Conservation (phyloP, 2,113 vertebrate genomes). For the Ascaphus truei region DNA sequence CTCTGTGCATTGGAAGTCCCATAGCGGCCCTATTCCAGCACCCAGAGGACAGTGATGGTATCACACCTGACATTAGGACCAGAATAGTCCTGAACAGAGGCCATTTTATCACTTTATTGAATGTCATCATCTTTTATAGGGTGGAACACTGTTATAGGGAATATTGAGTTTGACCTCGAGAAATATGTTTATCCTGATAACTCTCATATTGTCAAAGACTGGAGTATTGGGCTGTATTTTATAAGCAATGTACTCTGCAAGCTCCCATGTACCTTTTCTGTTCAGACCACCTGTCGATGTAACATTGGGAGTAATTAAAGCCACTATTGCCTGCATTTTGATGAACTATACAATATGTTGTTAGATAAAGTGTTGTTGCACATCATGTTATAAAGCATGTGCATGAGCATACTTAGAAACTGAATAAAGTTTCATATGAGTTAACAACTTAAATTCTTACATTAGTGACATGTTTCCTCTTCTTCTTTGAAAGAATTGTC, state of each 20-base stretch:
- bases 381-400: too few relatives aligned
- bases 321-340: background rate
- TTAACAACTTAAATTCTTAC: too few relatives aligned
- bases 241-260: background rate
- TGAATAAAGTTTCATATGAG: too few relatives aligned
- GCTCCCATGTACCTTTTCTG: background rate
- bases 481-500: too few relatives aligned
- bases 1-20: too few relatives aligned
- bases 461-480: too few relatives aligned
- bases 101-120: background rate
- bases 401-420: too few relatives aligned
- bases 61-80: too few relatives aligned
- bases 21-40: too few relatives aligned
- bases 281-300: background rate
- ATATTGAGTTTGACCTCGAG: background rate
- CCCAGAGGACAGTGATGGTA: too few relatives aligned
- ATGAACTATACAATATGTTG: too few relatives aligned
- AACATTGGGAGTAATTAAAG: background rate
- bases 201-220: background rate
- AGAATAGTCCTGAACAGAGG: background rate
- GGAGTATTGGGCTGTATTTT: background rate
- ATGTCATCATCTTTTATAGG: background rate
- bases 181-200: background rate
- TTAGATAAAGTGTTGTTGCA: too few relatives aligned
- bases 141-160: background rate